Evolutionary conservation across 2,113 vertebrate species (phyloP), one percentile per base, ranked within the genome.

Genomic region (Sialia sialis): DNA sequence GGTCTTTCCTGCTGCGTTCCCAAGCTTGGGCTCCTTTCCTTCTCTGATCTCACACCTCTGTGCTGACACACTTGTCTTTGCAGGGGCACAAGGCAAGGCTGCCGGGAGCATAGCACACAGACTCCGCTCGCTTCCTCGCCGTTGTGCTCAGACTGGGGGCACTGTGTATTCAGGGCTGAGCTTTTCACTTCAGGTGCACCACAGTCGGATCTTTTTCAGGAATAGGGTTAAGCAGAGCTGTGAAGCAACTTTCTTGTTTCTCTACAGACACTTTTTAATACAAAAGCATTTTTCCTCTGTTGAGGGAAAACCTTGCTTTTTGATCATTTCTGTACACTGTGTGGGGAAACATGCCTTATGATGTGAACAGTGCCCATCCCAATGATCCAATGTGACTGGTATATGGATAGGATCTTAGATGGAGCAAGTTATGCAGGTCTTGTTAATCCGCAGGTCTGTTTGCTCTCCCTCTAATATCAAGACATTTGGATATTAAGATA

Each of bases 171-270:
- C 34, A 16, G 16, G 13, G 43, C 48, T 63, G 67, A 34, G 16
- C n/a, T 67, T 67, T 52, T 44, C 13, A 11, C 23, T 62, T 52
- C 0, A 0, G 25, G 13, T 10, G 9, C 0, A 0, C 20, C 2
- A 0, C 5, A 22, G 9, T 32, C 38, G 8, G 23, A 27, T 29
- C 48, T 49, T 68, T 82, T 63, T 59, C 39, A 84, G 66, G 16
- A 67, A 56, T 1, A 63, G 27, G 9, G 5, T 75, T 82, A 49
- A 56, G 30, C 41, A 60, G 26, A 75, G 23, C 27, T 78, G 26
- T 46, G 60, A 72, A 84, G 27, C 44, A 64, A 23, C 38, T 20
- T 78, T 25, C 6, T 25, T 13, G 1, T 87, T 89, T 52, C 54
- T 82, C 8, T 48, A 9, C 27, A 87, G 51, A 27, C 2, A 4